Evolutionary conservation across 2,113 vertebrate species (phyloP).

Genomic region (Galbula dea): DNA sequence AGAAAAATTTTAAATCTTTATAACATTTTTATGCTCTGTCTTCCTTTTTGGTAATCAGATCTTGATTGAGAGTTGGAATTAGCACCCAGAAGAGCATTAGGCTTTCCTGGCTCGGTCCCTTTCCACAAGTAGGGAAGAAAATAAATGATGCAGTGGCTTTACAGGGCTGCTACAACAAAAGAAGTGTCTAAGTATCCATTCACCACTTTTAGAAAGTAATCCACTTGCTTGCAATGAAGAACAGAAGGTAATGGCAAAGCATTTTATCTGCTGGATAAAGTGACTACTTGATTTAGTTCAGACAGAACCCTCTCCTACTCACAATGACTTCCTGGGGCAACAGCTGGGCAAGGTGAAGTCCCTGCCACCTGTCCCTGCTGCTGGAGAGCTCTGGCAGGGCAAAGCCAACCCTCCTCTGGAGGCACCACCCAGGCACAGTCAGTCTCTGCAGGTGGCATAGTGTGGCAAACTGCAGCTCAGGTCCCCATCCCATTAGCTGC

Average conservation of each 20-base stretch:
- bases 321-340: background rate
- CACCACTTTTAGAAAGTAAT: background rate
- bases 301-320: background rate
- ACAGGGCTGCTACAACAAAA: background rate
- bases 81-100: constrained; percentile 49
- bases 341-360: background rate
- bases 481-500: too few relatives aligned
- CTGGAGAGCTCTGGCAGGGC: background rate
- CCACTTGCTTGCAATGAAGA: background rate
- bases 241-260: background rate
- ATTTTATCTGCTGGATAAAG: background rate
- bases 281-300: background rate
- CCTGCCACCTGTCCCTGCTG: background rate
- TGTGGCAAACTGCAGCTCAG: background rate
- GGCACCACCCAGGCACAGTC: background rate
- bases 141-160: constrained; percentile 1
- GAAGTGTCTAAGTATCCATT: background rate
- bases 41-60: constrained; percentile 63
- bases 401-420: background rate
- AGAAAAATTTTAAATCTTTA: constrained; percentile 57
- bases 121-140: background rate
- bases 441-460: background rate
- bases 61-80: constrained; percentile 64
- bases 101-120: constrained; percentile 42
- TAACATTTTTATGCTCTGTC: constrained; percentile 54